Evolutionary conservation across 2,797 vertebrate species (phyloP).

Genomic region (Somateria mollissima): DNA sequence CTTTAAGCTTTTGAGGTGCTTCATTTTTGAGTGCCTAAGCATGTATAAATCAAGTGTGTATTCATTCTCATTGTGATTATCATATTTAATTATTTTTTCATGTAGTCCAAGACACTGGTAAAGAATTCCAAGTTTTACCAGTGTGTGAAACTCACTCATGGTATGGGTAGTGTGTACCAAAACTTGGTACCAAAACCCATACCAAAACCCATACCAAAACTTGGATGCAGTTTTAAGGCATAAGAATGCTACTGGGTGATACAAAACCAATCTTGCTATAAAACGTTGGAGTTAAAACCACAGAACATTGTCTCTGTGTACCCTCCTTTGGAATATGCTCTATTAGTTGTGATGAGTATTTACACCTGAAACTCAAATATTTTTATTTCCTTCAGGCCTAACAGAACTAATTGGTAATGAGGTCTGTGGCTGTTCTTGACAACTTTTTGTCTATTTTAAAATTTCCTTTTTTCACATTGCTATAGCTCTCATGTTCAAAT

Average conservation of each 20-base stretch:
- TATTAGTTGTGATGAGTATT: not conserved
- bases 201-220: too few species aligned
- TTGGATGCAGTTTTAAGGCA: not conserved
- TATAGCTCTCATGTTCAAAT: not conserved
- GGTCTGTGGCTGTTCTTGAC: not conserved
- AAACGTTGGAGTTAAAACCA: not conserved
- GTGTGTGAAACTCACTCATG: not conserved
- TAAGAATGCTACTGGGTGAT: not conserved
- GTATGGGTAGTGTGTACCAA: not conserved
- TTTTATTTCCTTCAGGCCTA: not conserved
- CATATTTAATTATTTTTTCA: not conserved
- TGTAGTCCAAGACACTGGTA: not conserved
- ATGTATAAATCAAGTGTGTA: not conserved
- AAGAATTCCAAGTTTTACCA: not conserved
- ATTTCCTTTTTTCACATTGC: not conserved
- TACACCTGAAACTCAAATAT: not conserved
- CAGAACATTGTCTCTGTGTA: not conserved
- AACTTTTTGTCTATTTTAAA: not conserved
- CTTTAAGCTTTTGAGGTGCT: not conserved
- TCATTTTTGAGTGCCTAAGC: not conserved
- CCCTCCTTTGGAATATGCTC: not conserved
- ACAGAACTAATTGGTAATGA: not conserved
- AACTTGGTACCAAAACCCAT: too few species aligned
- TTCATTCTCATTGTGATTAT: not conserved
- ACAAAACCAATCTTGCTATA: not conserved